Evolutionary conservation across 1,140 invertebrate species (phyloP).

Genomic region (Psix sp.): DNA sequence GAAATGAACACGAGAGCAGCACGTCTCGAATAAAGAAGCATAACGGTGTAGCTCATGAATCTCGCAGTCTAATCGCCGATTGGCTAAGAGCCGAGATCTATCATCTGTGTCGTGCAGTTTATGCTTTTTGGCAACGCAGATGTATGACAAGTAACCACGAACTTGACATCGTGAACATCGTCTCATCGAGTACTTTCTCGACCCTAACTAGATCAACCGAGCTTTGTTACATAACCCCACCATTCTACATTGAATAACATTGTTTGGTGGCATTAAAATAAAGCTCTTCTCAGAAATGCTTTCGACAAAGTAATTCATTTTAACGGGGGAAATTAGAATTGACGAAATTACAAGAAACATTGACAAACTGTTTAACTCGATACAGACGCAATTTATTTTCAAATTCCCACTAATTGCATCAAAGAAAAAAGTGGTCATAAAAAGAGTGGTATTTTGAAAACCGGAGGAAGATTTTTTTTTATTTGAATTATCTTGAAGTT

Average conservation of each 20-base stretch:
- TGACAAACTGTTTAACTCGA: no score
- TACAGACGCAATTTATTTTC: no score
- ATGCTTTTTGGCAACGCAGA: constrained; percentile 32
- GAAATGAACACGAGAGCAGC: constrained; percentile 37
- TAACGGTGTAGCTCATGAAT: constrained; percentile 14
- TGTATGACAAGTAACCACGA: constrained; percentile 35
- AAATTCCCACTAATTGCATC: no score
- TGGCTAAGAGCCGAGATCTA: constrained; percentile 19
- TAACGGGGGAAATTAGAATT: no score
- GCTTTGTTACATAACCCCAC: constrained; percentile 13
- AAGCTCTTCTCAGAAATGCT: background rate
- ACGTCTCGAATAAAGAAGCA: constrained; percentile 13
- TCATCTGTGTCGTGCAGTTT: constrained; percentile 11
- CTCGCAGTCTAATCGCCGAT: constrained; percentile 4
- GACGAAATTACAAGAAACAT: no score
- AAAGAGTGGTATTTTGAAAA: no score
- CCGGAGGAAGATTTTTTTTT: no score
- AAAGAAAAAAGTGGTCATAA: no score
- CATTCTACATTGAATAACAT: constrained; percentile 15
- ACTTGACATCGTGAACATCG: constrained; percentile 42
- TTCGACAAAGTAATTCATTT: no score
- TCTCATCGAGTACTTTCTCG: constrained; percentile 29
- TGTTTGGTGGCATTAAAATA: no score
- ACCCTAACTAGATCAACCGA: constrained; percentile 21
- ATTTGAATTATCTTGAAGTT: no score